phyloP scores from a whole-genome alignment of 2,888 invertebrate species.

The Himalopsyche japonica region DNA sequence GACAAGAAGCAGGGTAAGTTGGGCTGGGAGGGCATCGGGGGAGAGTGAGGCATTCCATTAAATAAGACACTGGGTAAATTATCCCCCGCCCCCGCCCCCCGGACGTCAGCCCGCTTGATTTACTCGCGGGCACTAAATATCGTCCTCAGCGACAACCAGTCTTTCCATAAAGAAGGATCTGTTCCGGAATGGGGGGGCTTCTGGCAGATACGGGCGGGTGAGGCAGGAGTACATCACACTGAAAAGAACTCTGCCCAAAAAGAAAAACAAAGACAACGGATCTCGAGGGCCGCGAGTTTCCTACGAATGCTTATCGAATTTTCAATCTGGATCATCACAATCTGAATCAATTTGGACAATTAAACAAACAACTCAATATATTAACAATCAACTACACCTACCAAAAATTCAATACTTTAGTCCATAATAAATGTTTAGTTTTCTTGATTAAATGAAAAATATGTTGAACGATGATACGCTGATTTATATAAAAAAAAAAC shows the following conservation, averaged over 20 bases:
- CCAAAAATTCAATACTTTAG: too few species aligned
- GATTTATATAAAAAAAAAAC: background rate
- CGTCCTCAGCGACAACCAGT: conserved; percentile 42
- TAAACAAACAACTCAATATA: too few species aligned
- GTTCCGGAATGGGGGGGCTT: conserved; percentile 37
- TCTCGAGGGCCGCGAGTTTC: background rate
- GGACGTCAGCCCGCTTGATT: conserved; percentile 41
- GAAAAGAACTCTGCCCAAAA: background rate
- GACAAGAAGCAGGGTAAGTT: conserved; percentile 2
- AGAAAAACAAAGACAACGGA: background rate
- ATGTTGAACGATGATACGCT: background rate
- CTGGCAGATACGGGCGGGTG: conserved; percentile 15
- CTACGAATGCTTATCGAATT: background rate
- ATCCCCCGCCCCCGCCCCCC: conserved; percentile 33
- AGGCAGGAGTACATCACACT: background rate
- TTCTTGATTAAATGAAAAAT: background rate
- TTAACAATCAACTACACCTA: too few species aligned
- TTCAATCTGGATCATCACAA: too few species aligned
- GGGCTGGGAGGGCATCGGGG: conserved; percentile 14
- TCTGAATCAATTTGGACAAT: background rate
- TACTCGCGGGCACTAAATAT: conserved; percentile 42
- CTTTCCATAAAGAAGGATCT: conserved; percentile 43
- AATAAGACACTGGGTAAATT: conserved; percentile 42
- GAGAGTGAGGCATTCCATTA: conserved; percentile 39
- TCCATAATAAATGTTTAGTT: too few species aligned